Base-by-base conservation (phyloP, 2,888 invertebrate species). In the Pristionchus mayeri region DNA sequence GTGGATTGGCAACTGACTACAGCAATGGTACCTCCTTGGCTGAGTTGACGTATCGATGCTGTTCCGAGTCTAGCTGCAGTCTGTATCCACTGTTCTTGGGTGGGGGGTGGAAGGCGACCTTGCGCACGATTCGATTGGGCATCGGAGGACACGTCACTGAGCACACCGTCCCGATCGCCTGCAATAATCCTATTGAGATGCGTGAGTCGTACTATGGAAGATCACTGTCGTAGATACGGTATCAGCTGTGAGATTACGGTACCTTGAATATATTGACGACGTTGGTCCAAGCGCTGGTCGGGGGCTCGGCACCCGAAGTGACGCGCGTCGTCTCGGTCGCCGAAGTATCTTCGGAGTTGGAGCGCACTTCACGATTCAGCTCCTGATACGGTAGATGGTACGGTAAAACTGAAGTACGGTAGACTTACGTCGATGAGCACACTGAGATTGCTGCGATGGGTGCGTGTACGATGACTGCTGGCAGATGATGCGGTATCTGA, bases 81-180 rank as follows among this genome's bases (percentile, higher is more conserved):
- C 40, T n/a, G 37, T 82, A 82, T 34, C 81, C 81, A 7, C 44
- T 63, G 71, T 75, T 84, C 48, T 86, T 86, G 71, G 83, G 67
- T 11, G 90, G 91, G 21, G 91, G 91, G 84, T 90, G 90, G 85
- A 91, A 91, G 40, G 91, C 90, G 18, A 88, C 48, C 78, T 91
- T 91, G 16, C 89, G 84, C 18, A 88, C 87, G 84, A 91, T 87
- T n/a, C 85, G 54, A 18, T 87, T 87, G 11, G 91, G 91, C 34
- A 91, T 85, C 34, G 91, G 91, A 11, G 91, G 91, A 80, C 91
- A 91, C 27, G 86, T 76, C 34, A 90, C 85, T 85, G 88, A 88
- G 86, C 90, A 90, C n/a, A 86, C 76, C 34, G 87, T 76, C 18
- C 89, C 88, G 50, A 88, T 88, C 30, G 85, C 86, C 80, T 88